A percentile compares a stretch with the other conserved stretches of the same genome.
phyloP scores from a whole-genome alignment of 2,797 vertebrate genomes.

The Urosaurus nigricauda region DNA sequence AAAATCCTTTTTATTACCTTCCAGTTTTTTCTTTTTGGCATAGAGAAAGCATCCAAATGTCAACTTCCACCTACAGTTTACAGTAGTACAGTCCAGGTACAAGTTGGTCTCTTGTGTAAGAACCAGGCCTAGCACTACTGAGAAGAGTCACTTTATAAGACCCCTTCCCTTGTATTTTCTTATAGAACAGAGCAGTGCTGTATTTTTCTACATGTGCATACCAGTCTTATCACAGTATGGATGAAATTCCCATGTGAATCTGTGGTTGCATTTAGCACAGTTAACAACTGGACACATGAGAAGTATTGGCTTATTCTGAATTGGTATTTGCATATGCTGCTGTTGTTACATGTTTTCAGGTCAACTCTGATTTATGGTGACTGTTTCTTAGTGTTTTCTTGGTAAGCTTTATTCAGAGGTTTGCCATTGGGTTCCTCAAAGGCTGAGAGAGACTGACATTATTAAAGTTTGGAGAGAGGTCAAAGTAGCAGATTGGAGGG shows the following conservation, averaged over 20 bases:
- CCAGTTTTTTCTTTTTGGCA: neutral
- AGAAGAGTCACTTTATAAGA: neutral
- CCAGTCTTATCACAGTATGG: rapidly evolving
- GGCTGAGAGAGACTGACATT: too few species aligned
- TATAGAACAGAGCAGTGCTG: too few species aligned
- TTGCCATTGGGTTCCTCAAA: too few species aligned
- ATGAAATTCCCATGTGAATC: conserved; percentile 9
- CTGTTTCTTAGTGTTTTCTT: too few species aligned
- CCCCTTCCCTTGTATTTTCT: neutral
- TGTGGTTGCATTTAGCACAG: neutral
- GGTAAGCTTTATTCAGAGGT: too few species aligned
- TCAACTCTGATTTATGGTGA: too few species aligned
- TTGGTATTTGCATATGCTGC: neutral
- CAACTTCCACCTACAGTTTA: too few species aligned
- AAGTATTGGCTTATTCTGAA: neutral
- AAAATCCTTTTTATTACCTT: neutral
- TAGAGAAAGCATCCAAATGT: neutral
- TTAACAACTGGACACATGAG: neutral
- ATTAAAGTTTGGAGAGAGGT: too few species aligned
- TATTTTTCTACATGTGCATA: conserved; percentile 23
- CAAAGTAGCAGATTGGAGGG: too few species aligned
- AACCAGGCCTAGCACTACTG: neutral
- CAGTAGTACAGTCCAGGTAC: too few species aligned
- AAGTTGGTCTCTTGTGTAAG: neutral
- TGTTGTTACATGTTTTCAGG: too few species aligned